Percentiles rank a stretch among this genome's conserved stretches.
Evolutionary conservation across 2,797 vertebrate genomes (phyloP).

Genomic region (Podarcis lilfordi): DNA sequence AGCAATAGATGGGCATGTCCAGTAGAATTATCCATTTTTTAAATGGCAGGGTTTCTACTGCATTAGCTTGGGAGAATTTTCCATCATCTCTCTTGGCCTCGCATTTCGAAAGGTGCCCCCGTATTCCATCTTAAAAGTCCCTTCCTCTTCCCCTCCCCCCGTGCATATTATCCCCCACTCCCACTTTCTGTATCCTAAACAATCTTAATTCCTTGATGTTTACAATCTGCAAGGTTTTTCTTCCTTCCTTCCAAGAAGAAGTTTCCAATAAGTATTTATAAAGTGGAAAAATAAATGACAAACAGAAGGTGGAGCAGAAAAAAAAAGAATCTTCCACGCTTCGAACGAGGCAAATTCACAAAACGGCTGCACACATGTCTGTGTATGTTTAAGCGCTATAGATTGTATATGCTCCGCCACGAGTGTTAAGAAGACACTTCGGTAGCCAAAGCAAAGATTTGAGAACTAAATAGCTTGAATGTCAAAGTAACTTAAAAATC

Average conservation of each 20-base stretch:
- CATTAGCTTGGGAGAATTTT: conserved; percentile 60
- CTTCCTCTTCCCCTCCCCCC: conserved; percentile 18
- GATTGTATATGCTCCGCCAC: conserved; percentile 22
- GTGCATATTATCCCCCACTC: conserved; percentile 39
- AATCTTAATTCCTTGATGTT: conserved; percentile 66
- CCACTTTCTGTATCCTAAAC: conserved; percentile 69
- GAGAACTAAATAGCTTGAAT: conserved; percentile 51
- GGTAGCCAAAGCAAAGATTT: conserved; percentile 46
- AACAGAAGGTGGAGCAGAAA: conserved; percentile 67
- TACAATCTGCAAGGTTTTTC: conserved; percentile 73
- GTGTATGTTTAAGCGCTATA: conserved; percentile 1
- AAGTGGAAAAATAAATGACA: conserved; percentile 77
- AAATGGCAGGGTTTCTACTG: conserved; percentile 52
- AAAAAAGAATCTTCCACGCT: conserved; percentile 51
- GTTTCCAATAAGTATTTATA: conserved; percentile 74
- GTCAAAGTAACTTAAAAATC: conserved; percentile 32
- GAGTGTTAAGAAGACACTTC: conserved; percentile 51
- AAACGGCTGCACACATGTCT: conserved; percentile 34
- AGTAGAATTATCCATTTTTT: conserved; percentile 43
- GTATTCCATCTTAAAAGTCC: conserved; percentile 61
- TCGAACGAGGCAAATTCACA: conserved; percentile 55
- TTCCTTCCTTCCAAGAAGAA: conserved; percentile 70
- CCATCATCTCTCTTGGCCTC: conserved; percentile 55
- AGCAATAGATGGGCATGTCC: conserved; percentile 9
- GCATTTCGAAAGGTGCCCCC: conserved; percentile 56